Base-by-base conservation (phyloP, 2,888 invertebrate genomes). In the Sarcophaga caerulescens region DNA sequence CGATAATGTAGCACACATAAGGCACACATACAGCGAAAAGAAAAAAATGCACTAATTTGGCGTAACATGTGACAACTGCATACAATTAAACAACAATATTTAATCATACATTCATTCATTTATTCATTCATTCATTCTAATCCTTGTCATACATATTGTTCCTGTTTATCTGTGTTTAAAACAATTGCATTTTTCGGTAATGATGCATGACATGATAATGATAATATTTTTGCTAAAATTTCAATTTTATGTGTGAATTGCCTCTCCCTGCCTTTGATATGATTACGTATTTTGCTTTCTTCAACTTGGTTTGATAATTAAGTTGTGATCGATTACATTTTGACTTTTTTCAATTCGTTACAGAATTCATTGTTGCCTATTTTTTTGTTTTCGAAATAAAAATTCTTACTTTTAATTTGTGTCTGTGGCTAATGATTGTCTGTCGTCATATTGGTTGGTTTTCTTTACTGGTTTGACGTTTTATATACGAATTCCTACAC, bases 261-360 rank as follows among this genome's bases (percentile, higher is more conserved):
- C 73, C 57, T 19, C 25, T 8, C 2, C 35, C 35, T 35, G 35
- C 35, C 35, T 35, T 10, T 35, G 2, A 35, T 35, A 35, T 35
- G 8, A 35, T 35, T 10, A 35, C 10, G 35, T n/a, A 21, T 66
- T 69, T 21, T 47, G 71, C 45, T 63, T 57, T 21, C 63, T 66
- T 60, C 63, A 8, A 8, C 59, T 47, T 68, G 47, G 44, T 74
- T 35, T 14, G 76, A 45, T 84, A 88, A 92, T 92, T 91, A 90
- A 91, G 91, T 89, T 90, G 91, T 92, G 92, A 92, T 92, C 92
- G 92, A 92, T 92, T 91, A 89, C 91, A 92, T 92, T 92, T 89
- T 92, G 92, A 92, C 92, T 81, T 84, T 65, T 81, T 63, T 74
- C 63, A 80, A 83, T 77, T 86, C 81, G 85, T 76, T 78, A 75